These are phyloP conservation scores for Eurypyga helias DNA, from an alignment of 2,113 vertebrate genomes.

Conservation along the genomic window DNA sequence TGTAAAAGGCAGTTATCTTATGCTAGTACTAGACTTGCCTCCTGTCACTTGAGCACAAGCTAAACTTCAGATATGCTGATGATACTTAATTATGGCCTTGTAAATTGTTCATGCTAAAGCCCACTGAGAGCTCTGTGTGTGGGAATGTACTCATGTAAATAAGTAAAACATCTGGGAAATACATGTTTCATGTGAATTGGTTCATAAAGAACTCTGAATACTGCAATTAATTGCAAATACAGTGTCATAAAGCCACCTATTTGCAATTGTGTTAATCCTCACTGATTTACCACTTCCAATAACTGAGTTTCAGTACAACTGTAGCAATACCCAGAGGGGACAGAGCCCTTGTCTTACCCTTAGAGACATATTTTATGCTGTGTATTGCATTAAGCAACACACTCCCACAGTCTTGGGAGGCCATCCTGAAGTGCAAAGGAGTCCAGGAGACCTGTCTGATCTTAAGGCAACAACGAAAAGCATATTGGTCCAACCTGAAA, in stretches of 20 bases:
- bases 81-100: background rate
- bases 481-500: background rate
- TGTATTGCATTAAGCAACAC: background rate
- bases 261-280: background rate
- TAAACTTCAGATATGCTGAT: background rate
- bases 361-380: background rate
- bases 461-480: background rate
- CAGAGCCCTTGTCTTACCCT: background rate
- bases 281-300: background rate
- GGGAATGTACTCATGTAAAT: background rate
- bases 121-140: background rate
- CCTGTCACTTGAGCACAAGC: background rate
- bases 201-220: background rate
- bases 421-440: background rate
- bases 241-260: background rate
- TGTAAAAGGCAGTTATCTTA: background rate
- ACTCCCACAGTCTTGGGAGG: background rate
- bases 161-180: background rate
- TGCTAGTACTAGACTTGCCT: background rate
- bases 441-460: background rate
- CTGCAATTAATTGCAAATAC: background rate
- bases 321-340: background rate
- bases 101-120: background rate
- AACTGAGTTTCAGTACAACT: background rate
- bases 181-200: background rate